Evolutionary conservation across 2,797 vertebrate species (phyloP).

Genomic region (Lutjanus argentimaculatus): DNA sequence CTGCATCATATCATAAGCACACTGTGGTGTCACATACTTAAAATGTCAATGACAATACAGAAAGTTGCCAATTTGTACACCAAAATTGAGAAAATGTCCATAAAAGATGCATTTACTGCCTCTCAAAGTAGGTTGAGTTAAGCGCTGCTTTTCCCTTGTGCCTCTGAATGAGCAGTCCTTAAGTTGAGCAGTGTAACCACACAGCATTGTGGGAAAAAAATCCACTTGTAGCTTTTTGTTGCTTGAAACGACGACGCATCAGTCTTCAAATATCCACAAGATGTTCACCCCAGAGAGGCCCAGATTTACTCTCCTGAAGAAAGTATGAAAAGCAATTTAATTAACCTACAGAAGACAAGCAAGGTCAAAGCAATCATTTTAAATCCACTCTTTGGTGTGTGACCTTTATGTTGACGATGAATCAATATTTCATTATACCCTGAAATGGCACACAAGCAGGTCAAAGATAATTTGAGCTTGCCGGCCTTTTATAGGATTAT

Average conservation of each 20-base stretch:
- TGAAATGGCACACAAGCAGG: not conserved
- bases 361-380: slow-evolving; percentile 21
- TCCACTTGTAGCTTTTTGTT: slow-evolving; percentile 18
- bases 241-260: slow-evolving; percentile 41
- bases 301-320: slow-evolving; percentile 93
- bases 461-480: not conserved
- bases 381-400: not conserved
- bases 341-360: slow-evolving; percentile 7
- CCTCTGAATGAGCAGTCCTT: slow-evolving; percentile 31
- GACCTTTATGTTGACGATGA: slow-evolving; percentile 5
- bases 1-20: slow-evolving; percentile 41
- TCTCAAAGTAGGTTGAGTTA: slow-evolving; percentile 39
- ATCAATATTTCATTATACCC: slow-evolving; percentile 27
- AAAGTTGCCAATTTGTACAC: slow-evolving; percentile 15
- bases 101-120: slow-evolving; percentile 27
- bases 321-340: slow-evolving; percentile 17
- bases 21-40: slow-evolving; percentile 34
- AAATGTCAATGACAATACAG: slow-evolving; percentile 44
- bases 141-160: slow-evolving; percentile 12
- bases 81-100: slow-evolving; percentile 39
- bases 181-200: not conserved
- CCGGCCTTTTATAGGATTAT: not conserved
- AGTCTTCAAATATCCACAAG: slow-evolving; percentile 96
- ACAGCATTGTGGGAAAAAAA: not conserved
- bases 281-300: slow-evolving; percentile 97